phyloP scores from a whole-genome alignment of 2,888 invertebrate species.

The Tetragnatha montana region DNA sequence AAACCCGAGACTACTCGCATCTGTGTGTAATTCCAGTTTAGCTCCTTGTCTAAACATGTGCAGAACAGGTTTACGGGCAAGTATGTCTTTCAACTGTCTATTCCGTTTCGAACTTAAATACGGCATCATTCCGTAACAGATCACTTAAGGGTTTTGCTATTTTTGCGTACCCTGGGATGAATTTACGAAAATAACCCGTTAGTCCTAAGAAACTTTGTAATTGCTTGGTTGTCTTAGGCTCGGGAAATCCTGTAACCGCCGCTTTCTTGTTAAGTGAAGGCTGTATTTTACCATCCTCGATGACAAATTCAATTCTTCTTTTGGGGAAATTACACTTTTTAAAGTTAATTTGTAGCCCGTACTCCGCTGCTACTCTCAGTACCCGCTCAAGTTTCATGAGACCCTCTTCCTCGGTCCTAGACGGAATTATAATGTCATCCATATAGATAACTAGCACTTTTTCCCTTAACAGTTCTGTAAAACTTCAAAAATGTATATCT shows the following conservation, averaged over 20 bases:
- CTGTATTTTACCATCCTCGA: neutral
- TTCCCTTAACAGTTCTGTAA: too few relatives aligned
- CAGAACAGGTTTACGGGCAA: neutral
- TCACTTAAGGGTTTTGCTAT: slow-evolving; percentile 7
- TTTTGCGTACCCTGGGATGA: neutral
- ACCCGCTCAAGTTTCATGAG: too few relatives aligned
- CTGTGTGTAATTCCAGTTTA: neutral
- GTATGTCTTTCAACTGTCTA: neutral
- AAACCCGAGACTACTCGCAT: neutral
- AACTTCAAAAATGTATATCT: too few relatives aligned
- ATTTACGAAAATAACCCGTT: neutral
- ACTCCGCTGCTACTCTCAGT: too few relatives aligned
- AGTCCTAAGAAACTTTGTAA: neutral
- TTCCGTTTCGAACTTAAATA: neutral
- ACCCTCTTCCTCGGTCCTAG: too few relatives aligned
- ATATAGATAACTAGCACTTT: too few relatives aligned
- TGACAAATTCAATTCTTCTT: neutral
- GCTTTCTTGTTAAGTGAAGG: neutral
- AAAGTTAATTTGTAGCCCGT: neutral
- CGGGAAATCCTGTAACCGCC: neutral
- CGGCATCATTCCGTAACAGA: neutral
- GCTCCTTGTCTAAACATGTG: neutral
- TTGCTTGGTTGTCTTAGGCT: neutral
- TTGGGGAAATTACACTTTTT: neutral
- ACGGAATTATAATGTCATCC: too few relatives aligned